Percentiles rank a stretch among this genome's conserved stretches.
These are phyloP conservation scores for Physella acuta DNA, from an alignment of 1,140 invertebrate species.

Conservation along the genomic window DNA sequence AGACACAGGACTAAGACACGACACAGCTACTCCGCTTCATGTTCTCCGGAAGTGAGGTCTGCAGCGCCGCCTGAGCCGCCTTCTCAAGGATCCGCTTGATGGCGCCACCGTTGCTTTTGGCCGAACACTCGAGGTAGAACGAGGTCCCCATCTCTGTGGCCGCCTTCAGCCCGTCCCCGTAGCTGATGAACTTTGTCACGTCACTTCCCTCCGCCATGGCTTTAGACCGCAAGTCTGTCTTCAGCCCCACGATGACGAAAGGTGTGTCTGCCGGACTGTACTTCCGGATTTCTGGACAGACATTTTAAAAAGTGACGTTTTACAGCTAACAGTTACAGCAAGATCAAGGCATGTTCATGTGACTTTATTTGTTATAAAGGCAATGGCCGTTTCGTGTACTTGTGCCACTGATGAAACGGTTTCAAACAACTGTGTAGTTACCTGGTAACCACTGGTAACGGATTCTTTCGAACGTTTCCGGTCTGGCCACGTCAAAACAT, in stretches of 20 bases:
- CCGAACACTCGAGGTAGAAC: conserved; percentile 88
- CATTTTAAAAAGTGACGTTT: neutral
- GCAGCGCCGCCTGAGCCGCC: conserved; percentile 34
- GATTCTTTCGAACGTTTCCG: conserved; percentile 96
- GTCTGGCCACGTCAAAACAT: conserved; percentile 98
- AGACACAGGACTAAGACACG: conserved; percentile 29
- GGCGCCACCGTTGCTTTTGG: conserved; percentile 55
- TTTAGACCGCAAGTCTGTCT: conserved; percentile 9
- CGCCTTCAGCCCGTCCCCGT: conserved; percentile 73
- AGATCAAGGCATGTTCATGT: too few species aligned
- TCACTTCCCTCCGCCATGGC: conserved; percentile 6
- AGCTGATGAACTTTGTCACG: conserved; percentile 37
- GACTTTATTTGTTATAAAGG: too few species aligned
- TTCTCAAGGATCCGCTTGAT: conserved; percentile 46
- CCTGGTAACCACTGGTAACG: conserved; percentile 76
- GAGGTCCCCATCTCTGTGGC: conserved; percentile 74
- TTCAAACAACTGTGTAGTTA: too few species aligned
- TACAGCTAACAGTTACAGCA: too few species aligned
- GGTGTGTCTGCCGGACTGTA: conserved; percentile 10
- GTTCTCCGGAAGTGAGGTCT: conserved; percentile 5
- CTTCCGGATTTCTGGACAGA: conserved; percentile 1
- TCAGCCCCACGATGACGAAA: conserved; percentile 16
- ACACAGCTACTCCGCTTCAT: conserved; percentile 28
- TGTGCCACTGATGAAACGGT: too few species aligned
- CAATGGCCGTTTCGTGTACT: too few species aligned